Percentiles rank a stretch among this genome's conserved stretches.
Evolutionary conservation across 2,113 vertebrate species (phyloP).

Genomic region (Gasterosteus nipponicus): DNA sequence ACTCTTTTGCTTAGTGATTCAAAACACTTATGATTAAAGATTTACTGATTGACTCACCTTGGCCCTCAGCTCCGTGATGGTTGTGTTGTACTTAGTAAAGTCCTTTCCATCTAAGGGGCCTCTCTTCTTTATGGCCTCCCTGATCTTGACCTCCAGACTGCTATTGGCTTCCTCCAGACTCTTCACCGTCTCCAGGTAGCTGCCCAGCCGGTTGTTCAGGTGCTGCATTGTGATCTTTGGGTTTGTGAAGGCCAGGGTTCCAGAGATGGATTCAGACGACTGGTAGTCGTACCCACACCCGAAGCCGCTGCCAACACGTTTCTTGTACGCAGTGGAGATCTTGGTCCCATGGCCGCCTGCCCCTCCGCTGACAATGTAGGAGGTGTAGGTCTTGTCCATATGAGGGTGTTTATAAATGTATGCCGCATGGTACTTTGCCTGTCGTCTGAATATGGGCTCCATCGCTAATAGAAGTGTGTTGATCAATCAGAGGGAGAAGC

Average conservation of each 20-base stretch:
- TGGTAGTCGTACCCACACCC: constrained; percentile 49
- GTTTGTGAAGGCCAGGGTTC: constrained; percentile 66
- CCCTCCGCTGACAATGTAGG: constrained; percentile 74
- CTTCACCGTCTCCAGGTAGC: constrained; percentile 80
- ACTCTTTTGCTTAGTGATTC: background rate
- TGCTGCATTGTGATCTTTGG: constrained; percentile 80
- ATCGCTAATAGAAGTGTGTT: constrained; percentile 42
- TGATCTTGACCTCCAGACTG: constrained; percentile 78
- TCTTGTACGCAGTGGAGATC: constrained; percentile 64
- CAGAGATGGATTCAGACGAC: background rate
- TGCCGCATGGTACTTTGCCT: too few species aligned
- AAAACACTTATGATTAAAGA: background rate
- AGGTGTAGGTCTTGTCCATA: too few species aligned
- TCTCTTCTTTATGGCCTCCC: constrained; percentile 70
- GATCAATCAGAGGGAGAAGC: constrained; percentile 23
- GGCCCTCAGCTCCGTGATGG: constrained; percentile 70
- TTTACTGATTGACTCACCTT: constrained; percentile 70
- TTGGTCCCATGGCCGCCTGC: constrained; percentile 71
- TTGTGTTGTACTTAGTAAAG: constrained; percentile 67
- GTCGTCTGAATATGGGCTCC: constrained; percentile 53
- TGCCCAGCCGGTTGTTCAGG: constrained; percentile 80
- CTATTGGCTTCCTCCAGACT: constrained; percentile 80
- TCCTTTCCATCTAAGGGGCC: constrained; percentile 72
- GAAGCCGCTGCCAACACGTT: constrained; percentile 33
- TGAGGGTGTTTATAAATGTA: too few species aligned